Conservation (phyloP, 2,797 vertebrate genomes). For the Poeciliopsis turneri region DNA sequence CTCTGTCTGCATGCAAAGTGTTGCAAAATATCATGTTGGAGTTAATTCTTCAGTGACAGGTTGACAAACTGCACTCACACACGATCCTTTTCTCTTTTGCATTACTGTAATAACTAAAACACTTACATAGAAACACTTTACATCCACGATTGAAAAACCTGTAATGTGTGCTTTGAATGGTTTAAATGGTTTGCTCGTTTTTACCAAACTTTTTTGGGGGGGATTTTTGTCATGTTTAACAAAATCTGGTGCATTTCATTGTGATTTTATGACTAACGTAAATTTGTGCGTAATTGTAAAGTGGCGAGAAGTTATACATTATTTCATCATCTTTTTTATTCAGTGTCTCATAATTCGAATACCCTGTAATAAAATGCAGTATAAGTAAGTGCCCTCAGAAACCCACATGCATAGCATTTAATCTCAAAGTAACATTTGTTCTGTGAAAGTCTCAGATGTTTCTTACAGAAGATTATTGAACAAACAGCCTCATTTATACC, state of each 20-base stretch:
- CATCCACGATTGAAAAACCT: background rate
- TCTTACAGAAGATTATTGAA: background rate
- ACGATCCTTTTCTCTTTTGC: conserved; percentile 5
- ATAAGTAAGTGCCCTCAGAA: background rate
- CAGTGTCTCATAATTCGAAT: background rate
- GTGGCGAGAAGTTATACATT: background rate
- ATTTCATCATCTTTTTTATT: background rate
- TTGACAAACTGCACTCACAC: conserved; percentile 1
- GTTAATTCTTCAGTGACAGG: conserved; percentile 7
- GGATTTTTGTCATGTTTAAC: background rate
- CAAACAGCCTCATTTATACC: background rate
- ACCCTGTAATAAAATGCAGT: background rate
- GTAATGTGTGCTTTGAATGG: background rate
- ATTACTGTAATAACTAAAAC: conserved; percentile 9
- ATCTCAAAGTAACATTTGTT: background rate
- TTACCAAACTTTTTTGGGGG: background rate
- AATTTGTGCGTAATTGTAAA: background rate
- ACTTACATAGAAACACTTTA: background rate
- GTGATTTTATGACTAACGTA: background rate
- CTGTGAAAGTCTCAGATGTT: background rate
- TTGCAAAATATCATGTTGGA: conserved; percentile 4
- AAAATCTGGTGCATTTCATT: background rate
- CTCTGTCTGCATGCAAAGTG: conserved; percentile 8
- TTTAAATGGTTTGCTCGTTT: background rate
- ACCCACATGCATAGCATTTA: background rate